Conservation (phyloP, 2,888 invertebrate genomes). For the Euclidia mi region DNA sequence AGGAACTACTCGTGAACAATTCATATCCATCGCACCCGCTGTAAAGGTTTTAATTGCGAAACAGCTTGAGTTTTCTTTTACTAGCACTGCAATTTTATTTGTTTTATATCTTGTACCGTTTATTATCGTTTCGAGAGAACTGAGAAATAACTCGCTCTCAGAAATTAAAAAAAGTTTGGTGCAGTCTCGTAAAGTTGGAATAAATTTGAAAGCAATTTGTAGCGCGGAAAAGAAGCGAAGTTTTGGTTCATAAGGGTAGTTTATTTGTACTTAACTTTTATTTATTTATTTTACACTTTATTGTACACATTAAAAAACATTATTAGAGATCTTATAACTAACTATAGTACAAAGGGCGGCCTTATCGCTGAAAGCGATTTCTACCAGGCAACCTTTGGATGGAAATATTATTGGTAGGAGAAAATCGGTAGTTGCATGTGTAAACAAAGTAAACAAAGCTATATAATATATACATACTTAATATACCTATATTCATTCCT, state of each 20-base stretch:
- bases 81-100: constrained; percentile 40
- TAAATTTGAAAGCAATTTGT: constrained; percentile 5
- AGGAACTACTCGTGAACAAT: constrained; percentile 61
- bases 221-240: background rate
- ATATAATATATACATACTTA: no score
- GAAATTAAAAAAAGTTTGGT: background rate
- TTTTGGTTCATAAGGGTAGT: constrained; percentile 1
- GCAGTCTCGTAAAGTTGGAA: constrained; percentile 4
- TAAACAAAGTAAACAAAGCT: no score
- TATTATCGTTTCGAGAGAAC: background rate
- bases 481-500: no score
- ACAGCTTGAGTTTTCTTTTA: constrained; percentile 50
- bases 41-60: constrained; percentile 63
- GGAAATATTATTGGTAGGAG: no score
- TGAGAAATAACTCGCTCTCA: background rate
- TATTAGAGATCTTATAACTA: no score
- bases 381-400: no score
- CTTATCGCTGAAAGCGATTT: no score
- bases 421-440: no score
- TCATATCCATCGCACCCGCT: constrained; percentile 57
- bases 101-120: constrained; percentile 15
- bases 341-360: no score
- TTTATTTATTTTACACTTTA: no score
- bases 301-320: no score
- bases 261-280: background rate